Conservation (phyloP, 2,113 vertebrate genomes). For the Pseudorhombus dupliciocellatus region DNA sequence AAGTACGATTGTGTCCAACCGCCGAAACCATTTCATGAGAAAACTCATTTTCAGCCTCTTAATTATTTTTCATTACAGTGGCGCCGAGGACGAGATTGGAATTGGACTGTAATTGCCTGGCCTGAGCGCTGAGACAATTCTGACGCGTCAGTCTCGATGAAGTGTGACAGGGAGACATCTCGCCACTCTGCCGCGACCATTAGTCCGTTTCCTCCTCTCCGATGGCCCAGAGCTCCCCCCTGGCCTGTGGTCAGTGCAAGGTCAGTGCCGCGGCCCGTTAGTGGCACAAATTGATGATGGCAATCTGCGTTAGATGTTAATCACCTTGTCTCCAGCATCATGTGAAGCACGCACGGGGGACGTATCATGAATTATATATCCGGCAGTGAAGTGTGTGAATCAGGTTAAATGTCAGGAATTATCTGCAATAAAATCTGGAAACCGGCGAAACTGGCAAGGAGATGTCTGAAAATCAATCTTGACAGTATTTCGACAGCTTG, state of each 20-base stretch:
- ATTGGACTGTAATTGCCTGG: slow-evolving; percentile 97
- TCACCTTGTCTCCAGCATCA: slow-evolving; percentile 77
- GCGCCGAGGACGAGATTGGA: slow-evolving; percentile 96
- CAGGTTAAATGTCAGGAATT: background rate
- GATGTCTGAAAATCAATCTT: background rate
- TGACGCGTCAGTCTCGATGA: slow-evolving; percentile 96
- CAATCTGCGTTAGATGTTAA: slow-evolving; percentile 81
- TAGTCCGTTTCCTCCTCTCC: slow-evolving; percentile 92
- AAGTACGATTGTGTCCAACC: slow-evolving; percentile 95
- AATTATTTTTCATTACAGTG: slow-evolving; percentile 99
- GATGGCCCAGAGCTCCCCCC: slow-evolving; percentile 88
- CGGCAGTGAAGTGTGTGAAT: background rate
- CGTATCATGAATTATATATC: background rate
- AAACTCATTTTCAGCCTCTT: slow-evolving; percentile 99
- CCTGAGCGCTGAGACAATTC: slow-evolving; percentile 90
- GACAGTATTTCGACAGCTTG: background rate
- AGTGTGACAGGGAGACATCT: slow-evolving; percentile 98
- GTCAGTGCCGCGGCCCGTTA: slow-evolving; percentile 86
- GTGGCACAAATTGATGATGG: slow-evolving; percentile 81
- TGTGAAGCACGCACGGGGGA: background rate
- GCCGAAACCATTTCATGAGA: slow-evolving; percentile 96
- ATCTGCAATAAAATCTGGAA: background rate
- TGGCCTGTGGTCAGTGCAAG: slow-evolving; percentile 81
- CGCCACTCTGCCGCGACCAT: slow-evolving; percentile 89
- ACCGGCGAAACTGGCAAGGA: background rate